Conservation (phyloP, 2,113 vertebrate species). For the Macrotus californicus region DNA sequence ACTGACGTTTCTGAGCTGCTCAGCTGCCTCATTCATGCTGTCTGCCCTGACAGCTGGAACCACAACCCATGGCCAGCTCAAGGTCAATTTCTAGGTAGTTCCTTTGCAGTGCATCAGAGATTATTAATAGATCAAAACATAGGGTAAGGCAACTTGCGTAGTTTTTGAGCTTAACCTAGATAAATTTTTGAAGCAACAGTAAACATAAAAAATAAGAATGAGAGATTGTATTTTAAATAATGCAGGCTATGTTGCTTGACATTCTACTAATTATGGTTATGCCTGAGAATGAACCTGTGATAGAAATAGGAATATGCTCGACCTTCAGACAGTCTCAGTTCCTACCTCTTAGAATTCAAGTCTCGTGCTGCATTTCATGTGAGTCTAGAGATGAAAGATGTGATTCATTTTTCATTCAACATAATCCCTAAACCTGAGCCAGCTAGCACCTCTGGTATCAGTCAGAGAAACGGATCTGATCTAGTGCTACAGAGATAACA, state of each 20-base stretch:
- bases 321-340: not conserved
- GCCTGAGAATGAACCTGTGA: not conserved
- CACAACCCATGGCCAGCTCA: not conserved
- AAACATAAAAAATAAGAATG: not conserved
- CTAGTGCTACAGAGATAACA: not conserved
- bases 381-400: not conserved
- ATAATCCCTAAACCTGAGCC: not conserved
- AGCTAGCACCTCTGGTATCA: not conserved
- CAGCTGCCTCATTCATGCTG: not conserved
- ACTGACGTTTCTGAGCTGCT: not conserved
- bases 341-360: not conserved
- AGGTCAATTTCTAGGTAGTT: not conserved
- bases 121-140: not conserved
- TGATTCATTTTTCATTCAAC: not conserved
- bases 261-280: not conserved
- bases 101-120: not conserved
- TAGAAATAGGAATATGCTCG: not conserved
- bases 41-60: not conserved
- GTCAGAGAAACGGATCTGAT: not conserved
- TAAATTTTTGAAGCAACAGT: not conserved
- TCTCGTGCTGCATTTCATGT: not conserved
- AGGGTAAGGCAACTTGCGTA: not conserved
- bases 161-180: not conserved
- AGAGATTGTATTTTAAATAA: constrained; percentile 11
- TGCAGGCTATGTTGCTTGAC: not conserved